A percentile compares a stretch with the other conserved stretches of the same genome.
Conservation (phyloP, 1,140 invertebrate genomes). For the Nebria ingens region DNA sequence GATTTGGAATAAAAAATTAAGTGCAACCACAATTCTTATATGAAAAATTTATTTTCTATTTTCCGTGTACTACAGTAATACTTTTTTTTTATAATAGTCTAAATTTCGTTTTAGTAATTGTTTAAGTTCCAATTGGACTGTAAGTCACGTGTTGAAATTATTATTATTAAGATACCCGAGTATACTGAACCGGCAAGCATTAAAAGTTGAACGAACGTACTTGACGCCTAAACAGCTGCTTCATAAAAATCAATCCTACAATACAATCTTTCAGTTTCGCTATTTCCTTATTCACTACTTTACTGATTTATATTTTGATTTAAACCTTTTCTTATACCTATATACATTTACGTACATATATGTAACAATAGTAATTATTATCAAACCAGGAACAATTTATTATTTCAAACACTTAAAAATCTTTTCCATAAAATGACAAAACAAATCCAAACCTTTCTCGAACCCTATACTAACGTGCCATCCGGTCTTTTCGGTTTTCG, state of each 20-base stretch:
- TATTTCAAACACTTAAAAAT: too few relatives aligned
- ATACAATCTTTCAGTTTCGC: not conserved
- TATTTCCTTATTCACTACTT: too few relatives aligned
- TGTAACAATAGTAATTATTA: too few relatives aligned
- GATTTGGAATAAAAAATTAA: not conserved
- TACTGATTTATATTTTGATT: too few relatives aligned
- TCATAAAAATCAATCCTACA: not conserved
- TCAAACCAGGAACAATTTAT: too few relatives aligned
- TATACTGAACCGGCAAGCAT: not conserved
- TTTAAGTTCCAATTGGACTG: slow-evolving; percentile 2
- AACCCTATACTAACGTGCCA: too few relatives aligned
- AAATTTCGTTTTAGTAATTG: slow-evolving; percentile 7
- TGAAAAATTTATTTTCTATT: not conserved
- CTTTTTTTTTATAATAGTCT: not conserved
- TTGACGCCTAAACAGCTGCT: slow-evolving; percentile 1
- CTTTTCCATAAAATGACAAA: too few relatives aligned
- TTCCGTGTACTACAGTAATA: not conserved
- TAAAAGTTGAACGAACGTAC: slow-evolving; percentile 6
- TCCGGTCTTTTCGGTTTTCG: too few relatives aligned
- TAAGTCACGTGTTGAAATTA: not conserved
- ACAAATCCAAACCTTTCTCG: too few relatives aligned
- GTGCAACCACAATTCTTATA: slow-evolving; percentile 3
- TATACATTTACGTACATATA: too few relatives aligned
- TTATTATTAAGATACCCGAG: not conserved
- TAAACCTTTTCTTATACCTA: too few relatives aligned